Evolutionary conservation across 2,888 invertebrate species (phyloP), one percentile per base, ranked within the genome.

Genomic region (Eupithecia pulchellata): DNA sequence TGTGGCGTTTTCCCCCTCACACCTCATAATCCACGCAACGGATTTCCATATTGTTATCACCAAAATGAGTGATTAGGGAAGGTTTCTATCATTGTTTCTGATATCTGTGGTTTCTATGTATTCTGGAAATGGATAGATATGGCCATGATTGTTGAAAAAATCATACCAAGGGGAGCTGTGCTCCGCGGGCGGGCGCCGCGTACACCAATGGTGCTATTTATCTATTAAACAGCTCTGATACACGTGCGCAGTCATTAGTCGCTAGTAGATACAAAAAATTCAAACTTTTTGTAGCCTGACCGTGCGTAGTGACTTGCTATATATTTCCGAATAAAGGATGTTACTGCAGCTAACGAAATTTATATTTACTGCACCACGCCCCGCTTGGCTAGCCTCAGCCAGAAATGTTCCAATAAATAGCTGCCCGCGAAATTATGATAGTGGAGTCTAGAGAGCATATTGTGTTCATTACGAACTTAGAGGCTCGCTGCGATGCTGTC

Each of bases 401-500:
- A 79, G 75, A 80, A 80, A 77, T 78, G 78, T 79, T 76, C 76
- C 75, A 80, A 82, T 80, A 81, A 81, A 82, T 81, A 77, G 69
- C 75, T 77, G 68, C 75, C 75, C 75, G 72, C 74, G 69, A 73
- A 79, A 79, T 80, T 79, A 77, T 77, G 69, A n/a, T n/a, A n/a
- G n/a, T n/a, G 77, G 68, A 73, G 69, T 78, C 76, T 68, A 75
- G 80, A 82, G 81, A 77, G 66, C 76, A 73, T 69, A n/a, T n/a
- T n/a, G 72, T 74, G 79, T 81, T 79, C 75, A 79, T 81, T 81
- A 78, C 77, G 71, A 84, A 82, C 76, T 83, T 80, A 69, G 73
- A 60, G 8, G 58, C 32, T 14, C 71, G 61, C 67, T 72, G 75
- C 72, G 76, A 76, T 76, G 63, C 71, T 77, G 69, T 74, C 69